These are phyloP conservation scores for Huso huso DNA, from an alignment of 2,797 vertebrate genomes.

Conservation along the genomic window DNA sequence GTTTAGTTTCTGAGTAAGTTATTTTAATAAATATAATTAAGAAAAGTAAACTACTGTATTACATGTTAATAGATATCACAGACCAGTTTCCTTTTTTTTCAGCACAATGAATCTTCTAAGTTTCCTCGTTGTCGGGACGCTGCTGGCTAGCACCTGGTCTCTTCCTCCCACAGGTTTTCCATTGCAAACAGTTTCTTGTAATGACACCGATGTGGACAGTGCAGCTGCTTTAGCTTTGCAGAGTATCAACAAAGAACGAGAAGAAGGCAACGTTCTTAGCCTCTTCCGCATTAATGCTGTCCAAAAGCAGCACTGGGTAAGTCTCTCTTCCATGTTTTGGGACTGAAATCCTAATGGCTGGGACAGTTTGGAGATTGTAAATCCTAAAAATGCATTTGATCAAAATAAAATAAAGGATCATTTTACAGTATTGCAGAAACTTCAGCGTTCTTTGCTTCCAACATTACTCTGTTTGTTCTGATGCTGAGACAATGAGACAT, in stretches of 20 bases:
- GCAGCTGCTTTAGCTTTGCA: background rate
- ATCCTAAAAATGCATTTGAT: no score
- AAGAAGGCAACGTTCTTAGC: background rate
- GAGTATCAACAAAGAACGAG: background rate
- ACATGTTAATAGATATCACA: background rate
- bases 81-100: background rate
- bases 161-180: background rate
- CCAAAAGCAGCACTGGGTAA: background rate
- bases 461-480: no score
- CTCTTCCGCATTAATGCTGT: background rate
- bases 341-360: no score
- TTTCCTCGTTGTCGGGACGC: background rate
- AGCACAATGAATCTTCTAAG: background rate
- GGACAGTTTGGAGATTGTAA: no score
- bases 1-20: background rate
- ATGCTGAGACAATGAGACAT: no score
- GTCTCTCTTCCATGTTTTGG: background rate
- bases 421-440: no score
- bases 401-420: no score
- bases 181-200: background rate
- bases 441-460: no score
- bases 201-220: background rate
- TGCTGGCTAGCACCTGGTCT: background rate
- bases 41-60: background rate
- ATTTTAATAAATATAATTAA: background rate